A percentile compares a stretch with the other conserved stretches of the same genome.
phyloP scores from a whole-genome alignment of 30 jellyfish, hydroid and myxozoan species.

The Mastigias papua region DNA sequence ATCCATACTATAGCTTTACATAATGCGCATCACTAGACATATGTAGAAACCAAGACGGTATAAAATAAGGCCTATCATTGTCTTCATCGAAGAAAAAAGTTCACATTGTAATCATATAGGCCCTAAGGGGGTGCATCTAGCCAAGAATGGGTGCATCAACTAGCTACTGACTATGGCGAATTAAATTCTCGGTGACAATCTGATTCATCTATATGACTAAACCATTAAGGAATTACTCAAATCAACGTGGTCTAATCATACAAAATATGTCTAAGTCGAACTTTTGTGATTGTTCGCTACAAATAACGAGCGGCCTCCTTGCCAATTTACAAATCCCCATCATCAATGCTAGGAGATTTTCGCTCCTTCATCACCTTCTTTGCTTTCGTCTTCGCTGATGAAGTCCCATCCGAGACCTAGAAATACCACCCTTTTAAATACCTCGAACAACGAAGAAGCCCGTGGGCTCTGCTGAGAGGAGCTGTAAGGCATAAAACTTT shows the following conservation, averaged over 20 bases:
- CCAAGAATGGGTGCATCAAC: not conserved
- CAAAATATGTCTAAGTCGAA: not conserved
- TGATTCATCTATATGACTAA: not conserved
- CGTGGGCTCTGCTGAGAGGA: too few species aligned
- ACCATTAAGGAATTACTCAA: too few species aligned
- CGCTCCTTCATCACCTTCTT: conserved; percentile 45
- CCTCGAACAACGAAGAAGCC: too few species aligned
- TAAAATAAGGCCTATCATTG: too few species aligned
- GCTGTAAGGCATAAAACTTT: too few species aligned
- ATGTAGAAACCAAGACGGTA: too few species aligned
- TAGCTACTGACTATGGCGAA: not conserved
- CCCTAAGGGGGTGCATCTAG: not conserved
- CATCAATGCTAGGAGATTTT: conserved; percentile 38
- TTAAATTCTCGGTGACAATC: not conserved
- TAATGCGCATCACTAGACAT: too few species aligned
- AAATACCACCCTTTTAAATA: not conserved
- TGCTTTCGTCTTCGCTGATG: conserved; percentile 32
- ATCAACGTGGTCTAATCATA: not conserved
- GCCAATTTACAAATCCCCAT: conserved; percentile 63
- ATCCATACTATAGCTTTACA: too few species aligned
- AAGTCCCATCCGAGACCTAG: not conserved
- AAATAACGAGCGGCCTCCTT: not conserved
- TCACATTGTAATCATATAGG: not conserved
- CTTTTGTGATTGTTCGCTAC: not conserved
- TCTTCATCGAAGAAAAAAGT: too few species aligned